phyloP scores from a whole-genome alignment of 2,797 vertebrate species.

The Poliocrania exsul region DNA sequence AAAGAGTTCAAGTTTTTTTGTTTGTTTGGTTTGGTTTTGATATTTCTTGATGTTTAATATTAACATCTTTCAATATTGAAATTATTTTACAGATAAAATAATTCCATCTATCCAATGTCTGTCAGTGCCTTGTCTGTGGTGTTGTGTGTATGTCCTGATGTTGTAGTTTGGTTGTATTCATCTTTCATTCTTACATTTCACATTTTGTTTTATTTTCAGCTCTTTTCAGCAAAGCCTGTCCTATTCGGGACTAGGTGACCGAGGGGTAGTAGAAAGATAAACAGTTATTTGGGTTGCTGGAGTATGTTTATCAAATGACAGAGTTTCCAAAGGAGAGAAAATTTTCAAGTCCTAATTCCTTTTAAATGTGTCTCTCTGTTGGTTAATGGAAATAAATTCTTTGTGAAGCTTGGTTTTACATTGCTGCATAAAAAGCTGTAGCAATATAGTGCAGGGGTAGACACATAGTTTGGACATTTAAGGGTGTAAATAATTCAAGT shows the following conservation, averaged over 20 bases:
- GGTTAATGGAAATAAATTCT: background rate
- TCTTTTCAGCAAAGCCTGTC: background rate
- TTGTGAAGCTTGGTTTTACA: background rate
- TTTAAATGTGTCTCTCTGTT: background rate
- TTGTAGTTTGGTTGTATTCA: background rate
- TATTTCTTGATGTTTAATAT: background rate
- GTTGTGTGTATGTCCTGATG: no score
- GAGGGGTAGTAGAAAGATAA: background rate
- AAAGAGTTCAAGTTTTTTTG: background rate
- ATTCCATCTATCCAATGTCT: background rate
- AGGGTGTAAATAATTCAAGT: background rate
- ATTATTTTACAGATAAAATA: background rate
- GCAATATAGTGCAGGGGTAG: background rate
- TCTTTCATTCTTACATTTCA: background rate
- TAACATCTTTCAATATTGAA: background rate
- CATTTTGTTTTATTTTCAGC: background rate
- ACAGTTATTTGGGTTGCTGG: background rate
- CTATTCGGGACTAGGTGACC: background rate
- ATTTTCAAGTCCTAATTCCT: background rate
- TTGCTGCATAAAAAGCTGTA: background rate
- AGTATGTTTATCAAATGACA: background rate
- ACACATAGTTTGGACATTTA: background rate
- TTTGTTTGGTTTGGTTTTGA: background rate
- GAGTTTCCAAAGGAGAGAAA: background rate
- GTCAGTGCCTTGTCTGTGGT: background rate